A percentile compares a stretch with the other conserved stretches of the same genome.
phyloP scores from a whole-genome alignment of 2,113 vertebrate genomes.

The Scalopus aquaticus region DNA sequence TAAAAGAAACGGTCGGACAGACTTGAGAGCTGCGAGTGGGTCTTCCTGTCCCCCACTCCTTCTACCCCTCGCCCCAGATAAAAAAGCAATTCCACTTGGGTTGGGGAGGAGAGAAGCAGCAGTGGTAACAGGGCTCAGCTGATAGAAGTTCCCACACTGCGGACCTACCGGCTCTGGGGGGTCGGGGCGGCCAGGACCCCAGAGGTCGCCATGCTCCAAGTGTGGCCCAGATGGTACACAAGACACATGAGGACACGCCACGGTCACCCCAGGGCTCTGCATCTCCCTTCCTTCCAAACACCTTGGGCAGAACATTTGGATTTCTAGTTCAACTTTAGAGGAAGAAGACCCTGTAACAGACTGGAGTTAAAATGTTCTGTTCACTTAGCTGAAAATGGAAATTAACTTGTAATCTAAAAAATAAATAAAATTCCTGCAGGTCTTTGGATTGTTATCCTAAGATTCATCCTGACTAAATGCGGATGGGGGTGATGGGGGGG shows the following conservation, averaged over 20 bases:
- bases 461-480: neutral
- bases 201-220: too few relatives aligned
- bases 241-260: accelerated
- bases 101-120: neutral
- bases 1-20: neutral
- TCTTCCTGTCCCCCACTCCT: neutral
- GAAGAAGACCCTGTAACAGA: neutral
- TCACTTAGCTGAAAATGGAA: neutral
- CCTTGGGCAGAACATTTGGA: neutral
- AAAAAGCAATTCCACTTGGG: neutral
- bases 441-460: neutral
- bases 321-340: neutral
- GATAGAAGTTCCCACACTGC: neutral
- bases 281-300: neutral
- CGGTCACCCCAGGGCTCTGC: neutral
- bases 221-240: accelerated
- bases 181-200: neutral
- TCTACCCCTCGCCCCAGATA: accelerated
- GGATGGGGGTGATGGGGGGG: too few relatives aligned
- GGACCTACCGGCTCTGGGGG: neutral
- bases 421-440: neutral
- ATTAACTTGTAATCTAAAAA: neutral
- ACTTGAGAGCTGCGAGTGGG: neutral
- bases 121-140: neutral
- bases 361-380: neutral